phyloP scores from a whole-genome alignment of 2,888 invertebrate genomes.

The Pegoplata infirma region DNA sequence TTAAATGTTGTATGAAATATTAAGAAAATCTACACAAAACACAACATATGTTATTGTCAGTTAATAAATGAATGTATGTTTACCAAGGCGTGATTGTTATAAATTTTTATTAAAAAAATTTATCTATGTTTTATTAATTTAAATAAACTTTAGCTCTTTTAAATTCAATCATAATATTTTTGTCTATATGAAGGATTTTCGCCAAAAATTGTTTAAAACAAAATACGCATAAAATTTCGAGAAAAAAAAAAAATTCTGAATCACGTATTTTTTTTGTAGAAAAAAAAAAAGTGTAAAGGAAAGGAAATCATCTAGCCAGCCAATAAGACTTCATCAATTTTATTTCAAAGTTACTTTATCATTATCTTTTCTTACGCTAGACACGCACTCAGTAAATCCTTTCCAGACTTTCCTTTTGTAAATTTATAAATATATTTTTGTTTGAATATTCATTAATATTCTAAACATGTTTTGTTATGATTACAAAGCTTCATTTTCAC shows the following conservation, averaged over 20 bases:
- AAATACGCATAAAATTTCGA: constrained; percentile 1
- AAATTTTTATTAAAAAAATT: background rate
- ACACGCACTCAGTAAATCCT: constrained; percentile 44
- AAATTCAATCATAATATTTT: constrained; percentile 27
- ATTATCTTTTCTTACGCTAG: constrained; percentile 36
- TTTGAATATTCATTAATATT: constrained; percentile 55
- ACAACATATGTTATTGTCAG: constrained; percentile 27
- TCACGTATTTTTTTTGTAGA: constrained; percentile 37
- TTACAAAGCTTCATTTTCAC: constrained; percentile 61
- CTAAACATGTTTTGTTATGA: constrained; percentile 59
- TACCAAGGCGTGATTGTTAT: constrained; percentile 27
- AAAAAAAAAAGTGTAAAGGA: constrained; percentile 36
- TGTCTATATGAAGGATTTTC: background rate
- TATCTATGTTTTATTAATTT: constrained; percentile 41
- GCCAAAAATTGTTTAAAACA: background rate
- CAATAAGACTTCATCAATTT: constrained; percentile 42
- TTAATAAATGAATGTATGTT: constrained; percentile 28
- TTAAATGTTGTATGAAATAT: constrained; percentile 30
- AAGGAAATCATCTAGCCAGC: constrained; percentile 10
- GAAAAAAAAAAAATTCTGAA: constrained; percentile 27
- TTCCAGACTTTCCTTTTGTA: constrained; percentile 11
- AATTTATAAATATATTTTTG: background rate
- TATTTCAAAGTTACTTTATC: constrained; percentile 42
- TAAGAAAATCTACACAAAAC: constrained; percentile 12
- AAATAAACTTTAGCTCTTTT: constrained; percentile 33